phyloP scores from a whole-genome alignment of 2,113 vertebrate genomes.

The Macquaria australasica region DNA sequence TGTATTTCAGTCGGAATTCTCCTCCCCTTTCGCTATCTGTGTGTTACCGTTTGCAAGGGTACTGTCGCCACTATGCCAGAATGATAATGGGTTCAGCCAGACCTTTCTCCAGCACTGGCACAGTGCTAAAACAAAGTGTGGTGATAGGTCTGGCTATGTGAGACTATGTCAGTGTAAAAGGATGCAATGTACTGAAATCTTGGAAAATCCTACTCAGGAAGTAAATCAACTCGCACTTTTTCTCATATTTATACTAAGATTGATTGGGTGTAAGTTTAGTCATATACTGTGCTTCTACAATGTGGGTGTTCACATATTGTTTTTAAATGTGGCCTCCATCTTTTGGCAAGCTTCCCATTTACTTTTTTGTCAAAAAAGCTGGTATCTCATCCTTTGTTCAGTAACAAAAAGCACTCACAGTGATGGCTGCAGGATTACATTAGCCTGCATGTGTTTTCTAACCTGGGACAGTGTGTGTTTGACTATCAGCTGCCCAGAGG shows the following conservation, averaged over 20 bases:
- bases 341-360: background rate
- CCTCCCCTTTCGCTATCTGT: too few relatives aligned
- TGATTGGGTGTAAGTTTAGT: background rate
- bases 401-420: background rate
- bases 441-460: slow-evolving; percentile 18
- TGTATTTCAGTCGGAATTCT: too few relatives aligned
- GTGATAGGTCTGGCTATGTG: too few relatives aligned
- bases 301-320: background rate
- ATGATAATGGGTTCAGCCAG: too few relatives aligned
- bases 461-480: slow-evolving; percentile 34
- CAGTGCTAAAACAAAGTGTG: too few relatives aligned
- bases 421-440: background rate
- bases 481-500: slow-evolving; percentile 78
- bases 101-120: too few relatives aligned
- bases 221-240: background rate
- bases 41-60: too few relatives aligned
- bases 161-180: background rate
- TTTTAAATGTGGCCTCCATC: background rate
- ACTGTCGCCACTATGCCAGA: too few relatives aligned
- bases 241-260: background rate
- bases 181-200: background rate
- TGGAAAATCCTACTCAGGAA: background rate
- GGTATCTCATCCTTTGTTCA: background rate
- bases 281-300: background rate
- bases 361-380: background rate